Evolutionary conservation across 1,140 invertebrate species (phyloP).

Genomic region (Listronotus bonariensis): DNA sequence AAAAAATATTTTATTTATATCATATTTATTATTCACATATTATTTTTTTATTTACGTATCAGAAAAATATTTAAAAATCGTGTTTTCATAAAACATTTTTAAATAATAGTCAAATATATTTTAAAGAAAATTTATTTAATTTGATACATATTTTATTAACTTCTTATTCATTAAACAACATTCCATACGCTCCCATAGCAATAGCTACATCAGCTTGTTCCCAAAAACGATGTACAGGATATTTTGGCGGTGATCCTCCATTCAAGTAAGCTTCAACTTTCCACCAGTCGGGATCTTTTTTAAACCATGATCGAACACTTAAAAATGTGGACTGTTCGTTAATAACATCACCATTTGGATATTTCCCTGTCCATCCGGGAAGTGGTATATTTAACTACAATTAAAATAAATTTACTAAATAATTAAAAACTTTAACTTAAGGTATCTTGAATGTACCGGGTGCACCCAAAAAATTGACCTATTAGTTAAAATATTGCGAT

Average conservation of each 20-base stretch:
- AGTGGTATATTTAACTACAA: constrained; percentile 30
- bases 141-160: too few relatives aligned
- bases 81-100: too few relatives aligned
- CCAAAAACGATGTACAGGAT: constrained; percentile 30
- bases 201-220: constrained; percentile 36
- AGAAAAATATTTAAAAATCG: too few relatives aligned
- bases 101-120: too few relatives aligned
- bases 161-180: constrained; percentile 35
- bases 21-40: too few relatives aligned
- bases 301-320: constrained; percentile 32
- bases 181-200: constrained; percentile 17
- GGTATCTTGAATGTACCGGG: too few relatives aligned
- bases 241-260: constrained; percentile 17
- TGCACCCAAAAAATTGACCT: too few relatives aligned
- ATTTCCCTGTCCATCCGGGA: constrained; percentile 26
- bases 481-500: too few relatives aligned
- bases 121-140: too few relatives aligned
- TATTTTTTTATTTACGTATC: too few relatives aligned
- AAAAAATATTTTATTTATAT: too few relatives aligned
- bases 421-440: too few relatives aligned
- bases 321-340: constrained; percentile 22
- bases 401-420: background rate
- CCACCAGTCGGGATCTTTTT: constrained; percentile 32
- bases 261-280: constrained; percentile 27
- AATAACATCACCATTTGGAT: constrained; percentile 30